phyloP scores from a whole-genome alignment of 2,888 invertebrate genomes.

The Drosophila demipolita region DNA sequence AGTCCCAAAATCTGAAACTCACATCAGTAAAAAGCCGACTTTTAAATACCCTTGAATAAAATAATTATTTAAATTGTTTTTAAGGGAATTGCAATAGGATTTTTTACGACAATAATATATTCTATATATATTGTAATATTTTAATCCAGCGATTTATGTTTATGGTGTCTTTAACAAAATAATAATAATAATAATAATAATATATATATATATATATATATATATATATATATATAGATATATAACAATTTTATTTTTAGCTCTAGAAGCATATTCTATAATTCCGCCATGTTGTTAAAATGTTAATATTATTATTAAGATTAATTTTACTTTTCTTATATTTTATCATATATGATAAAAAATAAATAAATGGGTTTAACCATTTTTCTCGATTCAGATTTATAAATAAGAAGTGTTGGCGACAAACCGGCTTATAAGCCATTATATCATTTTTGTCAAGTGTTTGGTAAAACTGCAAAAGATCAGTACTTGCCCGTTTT shows the following conservation, averaged over 20 bases:
- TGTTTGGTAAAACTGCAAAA: constrained; percentile 1
- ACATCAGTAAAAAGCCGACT: background rate
- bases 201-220: background rate
- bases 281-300: too few species aligned
- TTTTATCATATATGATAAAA: background rate
- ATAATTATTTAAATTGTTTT: background rate
- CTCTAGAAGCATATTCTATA: background rate
- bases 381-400: background rate
- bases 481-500: constrained; percentile 7
- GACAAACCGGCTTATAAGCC: background rate
- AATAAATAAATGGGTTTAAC: background rate
- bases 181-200: background rate
- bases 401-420: background rate
- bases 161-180: background rate
- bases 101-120: background rate
- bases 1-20: background rate
- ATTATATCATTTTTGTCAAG: background rate
- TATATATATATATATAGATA: background rate
- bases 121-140: background rate
- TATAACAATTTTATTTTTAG: background rate
- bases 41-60: constrained; percentile 4
- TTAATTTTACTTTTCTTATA: background rate
- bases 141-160: background rate
- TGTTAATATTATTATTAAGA: background rate
- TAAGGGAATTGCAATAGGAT: background rate